Evolutionary conservation across 92 coral and sea anemone species (phyloP), one percentile per base, ranked within the genome.

Genomic region (Micromussa lordhowensis): DNA sequence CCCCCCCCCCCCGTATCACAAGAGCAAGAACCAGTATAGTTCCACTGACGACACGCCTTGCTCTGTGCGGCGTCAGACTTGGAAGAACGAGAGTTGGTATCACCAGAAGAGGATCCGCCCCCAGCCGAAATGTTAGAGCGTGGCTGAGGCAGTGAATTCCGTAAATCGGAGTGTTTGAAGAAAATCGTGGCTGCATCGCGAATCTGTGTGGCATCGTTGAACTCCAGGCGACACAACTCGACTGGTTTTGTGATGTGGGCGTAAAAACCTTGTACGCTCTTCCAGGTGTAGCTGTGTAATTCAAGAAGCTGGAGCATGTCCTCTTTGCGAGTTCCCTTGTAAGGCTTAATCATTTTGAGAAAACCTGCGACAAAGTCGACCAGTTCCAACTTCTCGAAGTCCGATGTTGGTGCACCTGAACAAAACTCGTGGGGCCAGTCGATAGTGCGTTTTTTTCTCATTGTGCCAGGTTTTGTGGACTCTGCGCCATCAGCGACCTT

Each of bases 261-360:
- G 7, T 86, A 86, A 77, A 77, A 77, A 9, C 61, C 76, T 2
- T 64, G 48, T 34, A 86, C 84, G 21, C 89, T 86, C 57, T 77
- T 86, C 89, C 89, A 86, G 0, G 49, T 55, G 24, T 77, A 86
- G 19, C 76, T 75, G 26, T 58, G 13, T 24, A 85, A 14, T 31
- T 85, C 82, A n/a, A 86, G 78, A 9, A 86, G 84, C 74, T 86
- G 83, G 11, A 86, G 77, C 89, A 86, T 86, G 59, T 11, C 83
- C 49, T 86, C 84, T 40, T 86, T 86, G 31, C 22, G 82, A 10
- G 21, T 48, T 9, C 77, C 32, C 12, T 77, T 40, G 7, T 86
- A 77, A 1, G 84, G 75, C 26, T 86, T 86, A 6, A 86, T 38
- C 89, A 77, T 86, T 1, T 59, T 61, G 32, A 86, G 59, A 63